Evolutionary conservation across 2,113 vertebrate species (phyloP).

Genomic region (Periophthalmus modestus): DNA sequence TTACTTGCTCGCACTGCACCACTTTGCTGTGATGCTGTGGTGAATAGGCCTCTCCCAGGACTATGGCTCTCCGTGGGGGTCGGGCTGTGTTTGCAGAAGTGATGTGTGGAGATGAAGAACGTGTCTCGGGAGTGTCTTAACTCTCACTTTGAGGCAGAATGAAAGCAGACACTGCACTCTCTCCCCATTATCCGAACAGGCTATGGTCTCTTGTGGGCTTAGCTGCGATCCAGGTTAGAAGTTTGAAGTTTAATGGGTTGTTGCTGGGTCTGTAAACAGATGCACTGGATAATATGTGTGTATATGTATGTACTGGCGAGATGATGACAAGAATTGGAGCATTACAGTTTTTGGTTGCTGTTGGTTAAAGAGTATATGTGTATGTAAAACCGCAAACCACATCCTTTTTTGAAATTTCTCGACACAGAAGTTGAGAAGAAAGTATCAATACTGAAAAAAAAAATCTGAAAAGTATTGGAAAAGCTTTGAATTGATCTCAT

Average conservation of each 20-base stretch:
- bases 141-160: conserved; percentile 52
- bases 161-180: conserved; percentile 49
- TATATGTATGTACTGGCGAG: no score
- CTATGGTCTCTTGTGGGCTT: conserved; percentile 39
- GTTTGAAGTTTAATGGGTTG: background rate
- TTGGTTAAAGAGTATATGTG: no score
- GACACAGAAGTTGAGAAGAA: no score
- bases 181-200: conserved; percentile 45
- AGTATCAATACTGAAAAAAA: no score
- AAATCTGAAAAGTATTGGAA: no score
- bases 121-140: conserved; percentile 61
- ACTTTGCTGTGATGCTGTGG: conserved; percentile 44
- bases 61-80: conserved; percentile 47
- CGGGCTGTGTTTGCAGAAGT: conserved; percentile 62
- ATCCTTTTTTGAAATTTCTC: no score
- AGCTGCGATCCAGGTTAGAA: conserved; percentile 28
- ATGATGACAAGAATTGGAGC: no score
- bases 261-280: no score
- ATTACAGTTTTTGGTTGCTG: no score
- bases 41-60: conserved; percentile 51
- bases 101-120: conserved; percentile 60
- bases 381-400: no score
- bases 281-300: no score
- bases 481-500: no score
- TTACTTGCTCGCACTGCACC: conserved; percentile 20